Base-by-base conservation (phyloP, 2,888 invertebrate species). In the Tryphoninae sp. region DNA sequence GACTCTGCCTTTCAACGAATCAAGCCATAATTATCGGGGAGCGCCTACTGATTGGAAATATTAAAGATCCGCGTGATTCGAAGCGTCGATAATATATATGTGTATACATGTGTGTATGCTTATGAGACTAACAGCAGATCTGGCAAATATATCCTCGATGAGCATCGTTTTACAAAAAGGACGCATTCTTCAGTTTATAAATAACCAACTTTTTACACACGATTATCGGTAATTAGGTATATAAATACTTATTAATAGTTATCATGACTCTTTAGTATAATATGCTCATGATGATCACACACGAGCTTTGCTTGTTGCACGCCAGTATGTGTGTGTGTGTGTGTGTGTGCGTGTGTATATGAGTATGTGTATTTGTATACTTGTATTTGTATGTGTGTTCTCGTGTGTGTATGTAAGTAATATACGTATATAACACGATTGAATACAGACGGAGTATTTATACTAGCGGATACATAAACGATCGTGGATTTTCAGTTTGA, bases 191-290 rank as follows among this genome's bases (percentile, higher is more conserved):
- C 16, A 68, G 67, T 79, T 79, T 75, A 79, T 61, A 79, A 82
- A 76, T 76, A 79, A 79, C 75, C 82, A 71, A 81, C 75, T 72
- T 72, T 78, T 81, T 74, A 71, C 22, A 67, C 59, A 55, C 64
- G 33, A 74, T 78, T 78, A 78, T 78, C 49, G 42, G 9, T 81
- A 65, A 76, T 82, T 62, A 76, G 82, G 82, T 78, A 82, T 79
- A 79, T 82, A 82, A 82, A 82, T 82, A 82, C 67, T 82, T 76
- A 82, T 82, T 76, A 82, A 67, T 55, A n/a, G n/a, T 72, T 82
- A 82, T 74, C 69, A 81, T 82, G 82, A 82, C 72, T 82, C 81
- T 82, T 82, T 72, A 78, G 75, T 67, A 77, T 51, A n/a, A 69
- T 49, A 49, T 75, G 59, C 71, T 62, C 61, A 40, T 72, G 78